Evolutionary conservation across 1,140 invertebrate genomes (phyloP), one percentile per base, ranked within the genome.

Genomic region (Sitobion miscanthi): DNA sequence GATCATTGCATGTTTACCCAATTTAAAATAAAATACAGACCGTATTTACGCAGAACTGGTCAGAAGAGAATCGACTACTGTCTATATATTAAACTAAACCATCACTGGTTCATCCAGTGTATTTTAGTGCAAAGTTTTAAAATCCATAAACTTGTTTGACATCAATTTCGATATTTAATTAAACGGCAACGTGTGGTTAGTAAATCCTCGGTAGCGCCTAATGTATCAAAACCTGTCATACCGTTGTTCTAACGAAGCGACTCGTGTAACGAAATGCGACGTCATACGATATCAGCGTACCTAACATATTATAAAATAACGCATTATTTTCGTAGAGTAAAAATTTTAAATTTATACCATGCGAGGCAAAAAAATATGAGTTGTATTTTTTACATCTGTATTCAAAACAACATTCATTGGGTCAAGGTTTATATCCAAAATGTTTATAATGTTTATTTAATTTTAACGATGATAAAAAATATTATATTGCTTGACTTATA

Each of bases 211-310:
- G 21, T 89, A 57, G 49, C 21, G 21, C 49, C 87, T 54, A 89
- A 89, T 89, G 14, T 57, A 89, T 57, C 52, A 89, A 89, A 89
- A 54, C 77, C 57, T 49, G 69, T 91, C 90, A 82, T n/a, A 77
- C 42, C 42, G 20, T 82, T 91, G 42, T 91, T 77, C 25, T n/a
- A 49, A 91, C 42, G 21, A 83, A 77, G 14, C 35, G 69, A 82
- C 42, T 49, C 17, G 42, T 83, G 1, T 83, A 83, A 91, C 30
- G 17, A 83, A 83, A 49, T 25, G n/a, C 38, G 45, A 83, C 47
- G n/a, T 83, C 45, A 83, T 52, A 14, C 2, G 23, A 91, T 89
- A 54, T 38, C 38, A 69, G 62, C n/a, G 62, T 77, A n/a, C 62
- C 62, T n/a, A 77, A n/a, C 11, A n/a, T 30, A 21, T 57, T 17